Evolutionary conservation across 1,140 invertebrate species (phyloP), one percentile per base, ranked within the genome.

Genomic region (Drosophila neocordata): DNA sequence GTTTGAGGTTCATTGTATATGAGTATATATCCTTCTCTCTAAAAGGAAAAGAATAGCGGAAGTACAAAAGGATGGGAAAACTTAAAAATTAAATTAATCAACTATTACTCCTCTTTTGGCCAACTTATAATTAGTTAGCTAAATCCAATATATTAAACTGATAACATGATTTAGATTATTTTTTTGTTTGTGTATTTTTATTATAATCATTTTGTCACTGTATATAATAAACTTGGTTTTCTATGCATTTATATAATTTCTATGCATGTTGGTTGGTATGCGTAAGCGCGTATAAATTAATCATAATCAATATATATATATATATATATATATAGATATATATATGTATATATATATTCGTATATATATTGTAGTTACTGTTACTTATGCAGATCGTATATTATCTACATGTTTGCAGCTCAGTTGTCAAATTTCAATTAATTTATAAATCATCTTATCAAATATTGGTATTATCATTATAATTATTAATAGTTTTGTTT

Each of bases 211-310:
- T 51, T 63, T 68, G 68, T 75, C 72, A 62, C 65, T 64, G 53
- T 80, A 75, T 68, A 77, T 75, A 80, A 74, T 74, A 74, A 74
- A 74, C 72, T 74, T 69, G 61, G 61, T 84, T 79, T 73, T 79
- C 53, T 79, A 71, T 71, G 66, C 65, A 58, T 59, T 77, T 59
- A 73, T 69, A 48, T 48, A 18, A 48, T 48, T 48, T 48, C 41
- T 65, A 65, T 82, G 67, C 68, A 68, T 83, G 71, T 67, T 75
- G 67, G 67, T 83, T 70, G 60, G 64, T 76, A 73, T 84, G 80
- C 77, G 76, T 79, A 84, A 84, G 80, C 80, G 80, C 77, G 80
- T 84, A 77, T 73, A 84, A 84, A 79, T 84, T 79, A 84, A 79
- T 73, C 56, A 71, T 84, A 77, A 72, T 74, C 63, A 56, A 67